phyloP scores from a whole-genome alignment of 2,113 vertebrate species.

The Numenius arquata region DNA sequence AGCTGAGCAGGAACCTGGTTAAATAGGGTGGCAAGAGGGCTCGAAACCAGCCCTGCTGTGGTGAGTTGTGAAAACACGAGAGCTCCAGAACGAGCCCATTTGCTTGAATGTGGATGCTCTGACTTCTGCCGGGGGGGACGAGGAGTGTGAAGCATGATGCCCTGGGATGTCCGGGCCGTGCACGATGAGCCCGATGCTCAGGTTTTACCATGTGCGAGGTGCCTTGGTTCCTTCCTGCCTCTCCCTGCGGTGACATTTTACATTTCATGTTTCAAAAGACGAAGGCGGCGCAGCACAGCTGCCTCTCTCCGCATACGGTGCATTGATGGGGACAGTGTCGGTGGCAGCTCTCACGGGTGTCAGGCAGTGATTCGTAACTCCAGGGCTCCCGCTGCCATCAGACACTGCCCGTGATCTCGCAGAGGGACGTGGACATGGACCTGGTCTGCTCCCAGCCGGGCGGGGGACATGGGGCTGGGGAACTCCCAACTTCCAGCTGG shows the following conservation, averaged over 20 bases:
- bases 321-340: accelerated
- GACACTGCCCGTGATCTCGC: not conserved
- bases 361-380: not conserved
- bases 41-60: accelerated
- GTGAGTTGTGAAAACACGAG: accelerated
- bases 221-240: not conserved
- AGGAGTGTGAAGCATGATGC: not conserved
- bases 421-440: not conserved
- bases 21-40: not conserved
- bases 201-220: not conserved
- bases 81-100: not conserved
- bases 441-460: not conserved
- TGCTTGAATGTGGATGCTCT: accelerated
- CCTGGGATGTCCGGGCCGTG: accelerated
- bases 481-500: not conserved
- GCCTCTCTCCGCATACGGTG: accelerated
- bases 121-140: accelerated
- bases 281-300: not conserved
- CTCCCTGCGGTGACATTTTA: not conserved
- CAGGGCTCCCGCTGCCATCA: not conserved
- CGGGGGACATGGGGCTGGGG: accelerated
- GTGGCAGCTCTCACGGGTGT: accelerated
- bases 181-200: accelerated
- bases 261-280: not conserved
- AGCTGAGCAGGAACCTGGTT: not conserved